Evolutionary conservation across 2,797 vertebrate genomes (phyloP), one percentile per base, ranked within the genome.

Genomic region (Diceros bicornis): DNA sequence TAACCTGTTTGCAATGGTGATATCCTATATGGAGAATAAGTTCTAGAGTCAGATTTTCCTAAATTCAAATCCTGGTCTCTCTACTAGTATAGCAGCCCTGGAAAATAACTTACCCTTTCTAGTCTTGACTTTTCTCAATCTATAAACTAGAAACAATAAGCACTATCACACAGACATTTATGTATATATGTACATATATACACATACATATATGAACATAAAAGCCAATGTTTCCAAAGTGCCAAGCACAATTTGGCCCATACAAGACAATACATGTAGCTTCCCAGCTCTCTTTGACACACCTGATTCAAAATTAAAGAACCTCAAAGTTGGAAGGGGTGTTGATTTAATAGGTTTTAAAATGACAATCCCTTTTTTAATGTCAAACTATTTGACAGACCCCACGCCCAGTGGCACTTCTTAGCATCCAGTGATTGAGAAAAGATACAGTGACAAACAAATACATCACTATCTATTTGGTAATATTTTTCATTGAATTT

Each of bases 31-130:
- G 50, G 61, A 83, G 61, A 95, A 64, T 77, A 25, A 84, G 68
- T 61, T 83, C 23, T 75, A 41, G 50, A 88, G 25, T 85, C 34
- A 82, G 50, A 81, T 47, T 91, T 94, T 93, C 86, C 89, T 93
- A 68, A 90, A 83, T 59, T 89, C 62, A 79, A 94, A 91, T 66
- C 82, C 64, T 77, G 72, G 13, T 34, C 57, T 44, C 52, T 78
- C 44, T 71, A 50, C 25, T 77, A 41, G 41, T 41, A 41, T 61
- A 85, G 34, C 72, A 97, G 50, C 32, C 21, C 32, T 74, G 27
- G 32, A 68, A 83, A 77, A 62, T 62, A 93, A 95, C n/a, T 41
- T 92, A 89, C 11, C 25, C 11, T 59, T 44, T 85, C 14, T n/a
- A 59, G 20, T 18, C 75, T n/a, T 69, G 34, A 71, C 27, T 68